Percentiles rank a stretch among this genome's conserved stretches.
Conservation (phyloP, 2,888 invertebrate genomes). For the Hylaea fasciaria region DNA sequence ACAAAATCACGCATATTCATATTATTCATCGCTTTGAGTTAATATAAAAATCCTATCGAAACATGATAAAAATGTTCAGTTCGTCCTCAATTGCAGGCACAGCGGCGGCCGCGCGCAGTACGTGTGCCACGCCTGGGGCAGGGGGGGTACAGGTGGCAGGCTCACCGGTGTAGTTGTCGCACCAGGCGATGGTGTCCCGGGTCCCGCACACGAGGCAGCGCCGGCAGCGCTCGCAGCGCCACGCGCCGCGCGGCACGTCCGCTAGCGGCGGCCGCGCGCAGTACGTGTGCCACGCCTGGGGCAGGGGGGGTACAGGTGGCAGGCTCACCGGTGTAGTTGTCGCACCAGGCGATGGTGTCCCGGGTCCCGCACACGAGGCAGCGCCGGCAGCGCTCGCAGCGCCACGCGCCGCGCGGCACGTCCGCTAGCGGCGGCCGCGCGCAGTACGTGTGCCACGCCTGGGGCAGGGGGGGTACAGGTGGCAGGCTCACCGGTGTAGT, state of each 20-base stretch:
- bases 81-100: too few relatives aligned
- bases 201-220: constrained; percentile 82
- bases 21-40: too few relatives aligned
- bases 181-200: constrained; percentile 88
- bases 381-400: constrained; percentile 98
- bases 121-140: too few relatives aligned
- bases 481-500: constrained; percentile 81
- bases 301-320: too few relatives aligned
- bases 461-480: constrained; percentile 99
- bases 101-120: too few relatives aligned
- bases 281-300: constrained; percentile 99
- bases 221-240: constrained; percentile 99
- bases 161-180: constrained; percentile 79
- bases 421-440: constrained; percentile 96
- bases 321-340: too few relatives aligned
- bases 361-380: constrained; percentile 95
- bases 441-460: constrained; percentile 99
- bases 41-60: too few relatives aligned
- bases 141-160: too few relatives aligned
- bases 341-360: too few relatives aligned
- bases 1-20: too few relatives aligned
- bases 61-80: too few relatives aligned
- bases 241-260: constrained; percentile 97
- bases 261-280: constrained; percentile 98
- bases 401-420: constrained; percentile 99